A percentile compares a stretch with the other conserved stretches of the same genome.
Conservation (phyloP, 2,113 vertebrate genomes). For the Caranx melampygus region DNA sequence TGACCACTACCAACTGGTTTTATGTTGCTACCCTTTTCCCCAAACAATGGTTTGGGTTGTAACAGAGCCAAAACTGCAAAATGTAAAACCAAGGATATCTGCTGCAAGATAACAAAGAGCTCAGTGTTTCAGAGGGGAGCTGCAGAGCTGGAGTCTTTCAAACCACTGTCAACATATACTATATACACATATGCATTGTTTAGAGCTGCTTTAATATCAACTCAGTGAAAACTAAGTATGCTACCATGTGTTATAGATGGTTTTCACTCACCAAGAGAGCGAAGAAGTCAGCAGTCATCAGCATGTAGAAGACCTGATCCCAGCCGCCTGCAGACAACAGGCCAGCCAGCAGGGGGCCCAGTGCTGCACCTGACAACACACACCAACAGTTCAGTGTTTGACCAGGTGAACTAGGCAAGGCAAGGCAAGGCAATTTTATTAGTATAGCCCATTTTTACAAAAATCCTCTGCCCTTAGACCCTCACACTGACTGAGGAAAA, state of each 20-base stretch:
- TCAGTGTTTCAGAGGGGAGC: not conserved
- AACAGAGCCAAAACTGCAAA: not conserved
- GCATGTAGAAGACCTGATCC: slow-evolving; percentile 96
- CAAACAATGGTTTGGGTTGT: too few species aligned
- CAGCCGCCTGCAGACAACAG: slow-evolving; percentile 90
- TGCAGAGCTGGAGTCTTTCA: too few species aligned
- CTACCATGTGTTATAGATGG: not conserved
- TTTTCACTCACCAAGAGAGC: slow-evolving; percentile 89
- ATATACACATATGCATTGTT: not conserved
- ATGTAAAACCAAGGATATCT: not conserved
- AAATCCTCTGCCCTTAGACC: too few species aligned
- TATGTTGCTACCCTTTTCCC: too few species aligned
- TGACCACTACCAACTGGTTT: too few species aligned
- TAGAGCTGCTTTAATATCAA: not conserved
- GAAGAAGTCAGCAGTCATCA: slow-evolving; percentile 89
- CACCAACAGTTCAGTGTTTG: not conserved
- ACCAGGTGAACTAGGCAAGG: too few species aligned
- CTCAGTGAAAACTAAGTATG: not conserved
- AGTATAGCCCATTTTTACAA: too few species aligned
- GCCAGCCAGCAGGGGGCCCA: slow-evolving; percentile 93
- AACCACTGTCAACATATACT: not conserved
- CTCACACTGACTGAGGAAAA: too few species aligned
- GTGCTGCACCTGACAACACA: slow-evolving; percentile 86
- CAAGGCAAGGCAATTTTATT: too few species aligned
- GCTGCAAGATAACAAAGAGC: not conserved